These are phyloP conservation scores for Chiroxiphia lanceolata DNA, from an alignment of 2,797 vertebrate genomes.

Conservation along the genomic window DNA sequence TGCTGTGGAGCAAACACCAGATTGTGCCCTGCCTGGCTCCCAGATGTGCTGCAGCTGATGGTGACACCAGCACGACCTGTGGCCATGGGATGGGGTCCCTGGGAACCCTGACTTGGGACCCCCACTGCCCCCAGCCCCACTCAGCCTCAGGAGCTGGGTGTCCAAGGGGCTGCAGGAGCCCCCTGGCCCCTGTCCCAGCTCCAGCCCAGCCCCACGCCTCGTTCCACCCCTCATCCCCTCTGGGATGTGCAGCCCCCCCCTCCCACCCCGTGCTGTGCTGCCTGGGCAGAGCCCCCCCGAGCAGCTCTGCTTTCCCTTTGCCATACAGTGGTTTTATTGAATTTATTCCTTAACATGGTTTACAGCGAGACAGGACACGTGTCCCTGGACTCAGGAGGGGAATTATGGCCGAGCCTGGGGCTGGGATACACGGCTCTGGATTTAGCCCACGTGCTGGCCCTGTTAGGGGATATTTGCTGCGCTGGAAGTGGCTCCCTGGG, in stretches of 20 bases:
- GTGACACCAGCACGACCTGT: background rate
- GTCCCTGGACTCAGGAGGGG: background rate
- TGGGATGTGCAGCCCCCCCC: background rate
- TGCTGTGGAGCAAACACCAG: background rate
- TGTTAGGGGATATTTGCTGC: background rate
- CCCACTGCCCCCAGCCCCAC: background rate
- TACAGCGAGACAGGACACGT: background rate
- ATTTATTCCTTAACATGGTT: background rate
- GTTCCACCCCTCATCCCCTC: background rate
- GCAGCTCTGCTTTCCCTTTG: background rate
- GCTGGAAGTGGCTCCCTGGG: background rate
- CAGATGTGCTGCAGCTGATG: background rate
- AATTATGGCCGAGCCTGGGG: background rate
- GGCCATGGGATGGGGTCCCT: background rate
- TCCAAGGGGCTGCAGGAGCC: background rate
- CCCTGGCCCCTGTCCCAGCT: rapidly evolving
- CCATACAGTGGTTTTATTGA: background rate
- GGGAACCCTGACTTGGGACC: rapidly evolving
- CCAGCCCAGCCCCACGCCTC: background rate
- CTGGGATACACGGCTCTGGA: background rate
- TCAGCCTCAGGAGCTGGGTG: background rate
- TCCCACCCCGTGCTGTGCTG: background rate
- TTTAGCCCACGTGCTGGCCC: background rate
- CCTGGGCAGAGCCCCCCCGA: background rate
- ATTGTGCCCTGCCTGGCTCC: background rate